Conservation (phyloP, 1,140 invertebrate genomes). For the Saxidomus purpurata region DNA sequence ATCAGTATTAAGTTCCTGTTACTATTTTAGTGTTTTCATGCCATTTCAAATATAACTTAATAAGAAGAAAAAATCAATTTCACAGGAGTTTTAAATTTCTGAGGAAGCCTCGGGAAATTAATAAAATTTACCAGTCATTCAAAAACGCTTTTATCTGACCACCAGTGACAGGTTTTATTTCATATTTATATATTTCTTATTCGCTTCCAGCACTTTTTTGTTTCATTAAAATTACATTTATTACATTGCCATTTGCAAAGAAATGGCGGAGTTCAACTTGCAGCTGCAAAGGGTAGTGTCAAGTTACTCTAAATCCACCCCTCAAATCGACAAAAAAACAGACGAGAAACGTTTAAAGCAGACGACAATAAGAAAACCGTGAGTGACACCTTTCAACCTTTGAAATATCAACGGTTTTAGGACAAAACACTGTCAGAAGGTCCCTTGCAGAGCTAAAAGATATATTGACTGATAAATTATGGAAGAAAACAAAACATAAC, state of each 20-base stretch:
- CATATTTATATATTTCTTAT: neutral
- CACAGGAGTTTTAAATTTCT: neutral
- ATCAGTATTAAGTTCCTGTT: too few relatives aligned
- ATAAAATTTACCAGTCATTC: neutral
- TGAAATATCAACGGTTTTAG: conserved; percentile 3
- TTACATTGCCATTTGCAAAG: neutral
- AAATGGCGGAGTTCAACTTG: neutral
- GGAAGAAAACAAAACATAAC: conserved; percentile 38
- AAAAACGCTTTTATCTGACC: neutral
- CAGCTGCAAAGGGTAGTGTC: conserved; percentile 5
- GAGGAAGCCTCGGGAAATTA: conserved; percentile 3
- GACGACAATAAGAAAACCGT: conserved; percentile 23
- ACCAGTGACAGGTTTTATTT: conserved; percentile 10
- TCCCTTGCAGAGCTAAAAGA: conserved; percentile 48
- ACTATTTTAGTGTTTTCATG: neutral
- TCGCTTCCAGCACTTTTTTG: neutral
- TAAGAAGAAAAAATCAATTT: neutral
- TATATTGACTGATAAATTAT: conserved; percentile 42
- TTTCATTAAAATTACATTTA: conserved; percentile 9
- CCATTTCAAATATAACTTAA: neutral
- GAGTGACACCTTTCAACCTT: conserved; percentile 30
- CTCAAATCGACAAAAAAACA: conserved; percentile 5
- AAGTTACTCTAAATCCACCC: neutral
- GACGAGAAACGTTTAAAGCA: conserved; percentile 15
- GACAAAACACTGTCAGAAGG: conserved; percentile 20